phyloP scores from a whole-genome alignment of 2,113 vertebrate species.

The Lamprotornis superbus region DNA sequence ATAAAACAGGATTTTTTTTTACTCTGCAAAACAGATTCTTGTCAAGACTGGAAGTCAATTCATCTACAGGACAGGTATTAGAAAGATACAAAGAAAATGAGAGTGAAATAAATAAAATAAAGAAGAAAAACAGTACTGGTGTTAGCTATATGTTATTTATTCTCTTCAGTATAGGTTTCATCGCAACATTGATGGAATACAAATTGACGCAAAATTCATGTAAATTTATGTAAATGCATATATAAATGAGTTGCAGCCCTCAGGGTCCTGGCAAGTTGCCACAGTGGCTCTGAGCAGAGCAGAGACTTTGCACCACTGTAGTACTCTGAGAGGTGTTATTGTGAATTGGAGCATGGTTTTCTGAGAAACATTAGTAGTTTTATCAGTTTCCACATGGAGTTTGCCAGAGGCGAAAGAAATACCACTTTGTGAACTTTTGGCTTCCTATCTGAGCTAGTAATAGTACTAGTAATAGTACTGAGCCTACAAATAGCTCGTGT shows the following conservation, averaged over 20 bases:
- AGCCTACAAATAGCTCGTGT: slow-evolving; percentile 38
- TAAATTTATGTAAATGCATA: slow-evolving; percentile 69
- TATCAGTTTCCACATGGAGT: slow-evolving; percentile 38
- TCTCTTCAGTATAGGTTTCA: slow-evolving; percentile 53
- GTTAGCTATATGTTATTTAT: slow-evolving; percentile 47
- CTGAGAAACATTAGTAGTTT: slow-evolving; percentile 38
- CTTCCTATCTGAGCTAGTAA: slow-evolving; percentile 43
- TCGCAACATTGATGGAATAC: slow-evolving; percentile 38
- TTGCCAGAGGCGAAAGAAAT: slow-evolving; percentile 49
- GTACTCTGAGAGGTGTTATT: slow-evolving; percentile 46
- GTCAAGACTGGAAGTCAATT: not conserved
- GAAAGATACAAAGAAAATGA: not conserved
- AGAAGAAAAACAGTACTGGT: not conserved
- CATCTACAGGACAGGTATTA: not conserved
- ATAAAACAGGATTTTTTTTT: slow-evolving; percentile 15
- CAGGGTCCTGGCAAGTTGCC: slow-evolving; percentile 64
- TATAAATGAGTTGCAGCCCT: slow-evolving; percentile 66
- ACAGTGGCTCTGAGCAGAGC: slow-evolving; percentile 43
- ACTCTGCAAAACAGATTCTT: not conserved
- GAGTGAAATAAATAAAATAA: not conserved
- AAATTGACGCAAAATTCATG: slow-evolving; percentile 60
- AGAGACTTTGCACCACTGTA: slow-evolving; percentile 41
- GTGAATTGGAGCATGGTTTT: slow-evolving; percentile 51
- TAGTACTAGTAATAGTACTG: slow-evolving; percentile 13
- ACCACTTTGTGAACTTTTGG: slow-evolving; percentile 52